Conservation (phyloP, 1,140 invertebrate species). For the Aphelinus certus region DNA sequence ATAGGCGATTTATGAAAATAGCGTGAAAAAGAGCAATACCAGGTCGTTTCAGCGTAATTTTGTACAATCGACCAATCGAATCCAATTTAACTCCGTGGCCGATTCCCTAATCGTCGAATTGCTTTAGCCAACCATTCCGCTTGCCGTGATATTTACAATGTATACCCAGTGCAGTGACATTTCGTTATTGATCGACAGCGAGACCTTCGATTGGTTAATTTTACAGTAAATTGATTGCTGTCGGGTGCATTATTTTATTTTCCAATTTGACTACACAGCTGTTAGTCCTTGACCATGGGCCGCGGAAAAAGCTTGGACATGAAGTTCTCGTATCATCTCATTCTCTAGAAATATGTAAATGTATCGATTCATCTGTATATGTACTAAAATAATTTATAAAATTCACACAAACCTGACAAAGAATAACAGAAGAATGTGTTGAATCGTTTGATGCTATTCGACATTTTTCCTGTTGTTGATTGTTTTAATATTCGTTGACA, state of each 20-base stretch:
- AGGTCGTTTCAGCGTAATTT: conserved; percentile 2
- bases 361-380: too few relatives aligned
- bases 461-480: too few relatives aligned
- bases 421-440: too few relatives aligned
- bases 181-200: not conserved
- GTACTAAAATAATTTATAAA: too few relatives aligned
- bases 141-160: not conserved
- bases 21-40: not conserved
- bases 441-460: too few relatives aligned
- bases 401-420: too few relatives aligned
- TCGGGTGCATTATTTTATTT: not conserved
- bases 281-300: too few relatives aligned
- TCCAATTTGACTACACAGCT: too few relatives aligned
- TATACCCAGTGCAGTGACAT: not conserved
- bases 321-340: too few relatives aligned
- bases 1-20: not conserved
- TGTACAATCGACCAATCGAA: conserved; percentile 22
- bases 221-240: not conserved
- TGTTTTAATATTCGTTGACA: too few relatives aligned
- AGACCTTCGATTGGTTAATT: conserved; percentile 19
- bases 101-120: conserved; percentile 15
- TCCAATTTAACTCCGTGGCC: conserved; percentile 8
- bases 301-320: too few relatives aligned
- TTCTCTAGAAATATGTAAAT: too few relatives aligned
- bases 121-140: not conserved